phyloP scores from a whole-genome alignment of 2,113 vertebrate genomes.

The Urocolius indicus region DNA sequence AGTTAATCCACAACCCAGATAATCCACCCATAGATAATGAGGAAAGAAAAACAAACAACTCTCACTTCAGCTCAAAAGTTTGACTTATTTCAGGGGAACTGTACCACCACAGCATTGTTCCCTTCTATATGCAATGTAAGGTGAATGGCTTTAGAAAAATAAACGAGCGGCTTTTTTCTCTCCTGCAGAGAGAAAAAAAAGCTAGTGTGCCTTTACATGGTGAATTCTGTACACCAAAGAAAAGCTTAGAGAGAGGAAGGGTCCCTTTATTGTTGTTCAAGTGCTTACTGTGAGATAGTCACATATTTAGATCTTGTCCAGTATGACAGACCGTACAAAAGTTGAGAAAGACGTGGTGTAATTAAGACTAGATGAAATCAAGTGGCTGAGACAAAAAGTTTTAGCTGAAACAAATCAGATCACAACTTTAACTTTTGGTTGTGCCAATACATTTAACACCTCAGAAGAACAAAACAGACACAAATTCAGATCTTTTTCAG shows the following conservation, averaged over 20 bases:
- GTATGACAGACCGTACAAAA: neutral
- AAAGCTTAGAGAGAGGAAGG: neutral
- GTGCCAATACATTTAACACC: neutral
- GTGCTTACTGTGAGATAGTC: neutral
- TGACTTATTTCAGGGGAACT: conserved; percentile 3
- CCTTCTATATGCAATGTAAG: neutral
- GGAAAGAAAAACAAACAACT: conserved; percentile 52
- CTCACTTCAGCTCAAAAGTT: neutral
- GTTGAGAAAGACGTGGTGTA: neutral
- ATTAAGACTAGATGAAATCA: neutral
- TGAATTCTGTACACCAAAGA: neutral
- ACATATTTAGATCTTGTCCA: neutral
- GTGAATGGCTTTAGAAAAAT: neutral
- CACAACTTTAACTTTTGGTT: neutral
- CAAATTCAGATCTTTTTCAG: neutral
- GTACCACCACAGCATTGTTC: neutral
- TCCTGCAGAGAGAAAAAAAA: neutral
- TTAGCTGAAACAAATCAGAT: neutral
- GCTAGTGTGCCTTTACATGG: neutral
- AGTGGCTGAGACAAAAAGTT: neutral
- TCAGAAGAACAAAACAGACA: neutral
- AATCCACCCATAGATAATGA: conserved; percentile 59
- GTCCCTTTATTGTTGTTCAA: neutral
- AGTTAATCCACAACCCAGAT: conserved; percentile 65
- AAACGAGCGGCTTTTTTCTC: too few species aligned